These are phyloP conservation scores for Opisthograptis luteolata DNA, from an alignment of 2,888 invertebrate genomes.

Conservation along the genomic window DNA sequence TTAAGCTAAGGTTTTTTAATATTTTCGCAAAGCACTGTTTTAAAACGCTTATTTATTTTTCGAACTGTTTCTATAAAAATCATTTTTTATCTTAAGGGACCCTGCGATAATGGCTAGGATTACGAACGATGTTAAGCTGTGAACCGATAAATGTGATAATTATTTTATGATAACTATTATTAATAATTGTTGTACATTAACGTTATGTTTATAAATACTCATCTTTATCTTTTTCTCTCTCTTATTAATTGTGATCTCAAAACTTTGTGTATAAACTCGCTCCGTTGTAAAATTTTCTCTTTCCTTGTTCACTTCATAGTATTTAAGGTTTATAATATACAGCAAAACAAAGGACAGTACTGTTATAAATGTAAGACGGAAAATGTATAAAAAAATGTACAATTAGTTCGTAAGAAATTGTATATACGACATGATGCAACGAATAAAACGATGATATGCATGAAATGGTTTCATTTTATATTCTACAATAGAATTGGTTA, in stretches of 20 bases:
- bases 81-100: constrained; percentile 10
- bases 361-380: constrained; percentile 58
- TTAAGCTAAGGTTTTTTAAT: constrained; percentile 9
- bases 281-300: constrained; percentile 40
- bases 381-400: constrained; percentile 60
- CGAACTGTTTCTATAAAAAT: constrained; percentile 14
- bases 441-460: constrained; percentile 66
- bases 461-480: not conserved
- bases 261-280: constrained; percentile 52
- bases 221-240: constrained; percentile 38
- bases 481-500: not conserved
- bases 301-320: constrained; percentile 46
- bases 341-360: constrained; percentile 73
- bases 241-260: constrained; percentile 56
- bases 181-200: constrained; percentile 40
- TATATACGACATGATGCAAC: constrained; percentile 70
- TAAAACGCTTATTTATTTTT: constrained; percentile 39
- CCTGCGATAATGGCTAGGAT: constrained; percentile 25
- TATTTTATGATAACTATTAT: constrained; percentile 40
- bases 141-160: constrained; percentile 52
- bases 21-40: constrained; percentile 5
- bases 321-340: constrained; percentile 50
- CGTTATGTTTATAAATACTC: constrained; percentile 22
- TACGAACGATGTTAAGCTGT: constrained; percentile 47
- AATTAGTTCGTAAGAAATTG: constrained; percentile 64